A percentile compares a stretch with the other conserved stretches of the same genome.
Evolutionary conservation across 2,113 vertebrate genomes (phyloP).

Genomic region (Excalfactoria chinensis): DNA sequence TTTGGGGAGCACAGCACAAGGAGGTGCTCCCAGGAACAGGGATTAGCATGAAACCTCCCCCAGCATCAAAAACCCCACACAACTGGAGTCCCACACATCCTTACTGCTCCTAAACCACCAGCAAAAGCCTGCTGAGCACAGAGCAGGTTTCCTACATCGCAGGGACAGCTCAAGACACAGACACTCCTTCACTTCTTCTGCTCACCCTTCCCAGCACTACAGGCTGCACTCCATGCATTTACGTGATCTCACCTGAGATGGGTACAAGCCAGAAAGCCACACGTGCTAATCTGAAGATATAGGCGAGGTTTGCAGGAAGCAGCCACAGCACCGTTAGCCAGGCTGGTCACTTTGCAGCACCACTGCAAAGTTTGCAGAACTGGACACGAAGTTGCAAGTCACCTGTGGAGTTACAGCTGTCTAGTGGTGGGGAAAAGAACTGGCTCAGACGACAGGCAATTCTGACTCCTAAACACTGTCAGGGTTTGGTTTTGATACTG

Average conservation of each 20-base stretch:
- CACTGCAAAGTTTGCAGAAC: background rate
- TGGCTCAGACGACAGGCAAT: background rate
- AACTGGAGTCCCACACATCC: rapidly evolving
- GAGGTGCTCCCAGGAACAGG: background rate
- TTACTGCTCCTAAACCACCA: background rate
- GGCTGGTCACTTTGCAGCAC: rapidly evolving
- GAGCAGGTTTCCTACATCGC: background rate
- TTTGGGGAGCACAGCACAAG: rapidly evolving
- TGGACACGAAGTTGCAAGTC: background rate
- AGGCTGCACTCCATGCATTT: rapidly evolving
- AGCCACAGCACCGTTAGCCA: background rate
- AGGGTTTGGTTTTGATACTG: background rate
- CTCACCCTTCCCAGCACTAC: background rate
- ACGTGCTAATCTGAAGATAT: background rate
- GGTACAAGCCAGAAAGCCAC: conserved; percentile 22
- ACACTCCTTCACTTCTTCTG: background rate
- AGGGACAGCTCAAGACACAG: background rate
- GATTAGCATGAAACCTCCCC: background rate
- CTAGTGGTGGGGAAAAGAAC: background rate
- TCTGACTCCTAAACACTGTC: background rate
- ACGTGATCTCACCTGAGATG: background rate
- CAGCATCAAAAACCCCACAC: background rate
- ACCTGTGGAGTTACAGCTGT: background rate
- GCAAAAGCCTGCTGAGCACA: background rate
- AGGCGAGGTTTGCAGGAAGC: background rate